Base-by-base conservation (phyloP, 2,888 invertebrate genomes). In the Girardia tigrina region DNA sequence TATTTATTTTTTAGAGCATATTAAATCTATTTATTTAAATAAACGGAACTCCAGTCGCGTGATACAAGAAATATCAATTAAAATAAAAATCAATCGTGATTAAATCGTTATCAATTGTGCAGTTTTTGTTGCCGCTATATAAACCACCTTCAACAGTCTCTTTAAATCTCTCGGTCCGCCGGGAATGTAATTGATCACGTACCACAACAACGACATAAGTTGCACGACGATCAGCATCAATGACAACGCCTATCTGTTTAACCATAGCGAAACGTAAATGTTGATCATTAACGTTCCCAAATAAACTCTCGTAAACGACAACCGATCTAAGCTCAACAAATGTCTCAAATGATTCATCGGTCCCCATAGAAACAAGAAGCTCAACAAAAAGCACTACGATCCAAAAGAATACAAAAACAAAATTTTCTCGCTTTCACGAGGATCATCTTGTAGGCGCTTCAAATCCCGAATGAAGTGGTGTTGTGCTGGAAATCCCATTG, bases 301-400 rank as follows among this genome's bases (percentile, higher is more conserved):
- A 83, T 97, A 98, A 0, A 89, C 87, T 0, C 89, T 82, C 0
- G 94, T 93, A 73, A 93, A 89, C 26, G 90, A 87, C 1, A 94
- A 87, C 78, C 92, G 87, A 79, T 91, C 90, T 78, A 88, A 88
- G 0, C 91, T 89, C 82, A 92, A 90, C 83, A 95, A 87, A 78
- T 93, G 92, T 82, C 90, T 90, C 42, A 94, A 80, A 82, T 95
- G 94, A 77, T 89, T 89, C 84, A 90, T 87, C 20, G 95, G 94
- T 6, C 97, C 97, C 87, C 92, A 91, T n/a, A 97, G 87, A 82
- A 97, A 91, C 79, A 93, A 90, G 85, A 97, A 94, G 86, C 97
- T 94, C 87, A 79, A 87, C 87, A 76, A 77, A 80, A 94, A 90
- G 85, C 95, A 94, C 56, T 92, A 83, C 82, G 94, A 95, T 76